Conservation (phyloP, 2,888 invertebrate species). For the Chrysolina americana region DNA sequence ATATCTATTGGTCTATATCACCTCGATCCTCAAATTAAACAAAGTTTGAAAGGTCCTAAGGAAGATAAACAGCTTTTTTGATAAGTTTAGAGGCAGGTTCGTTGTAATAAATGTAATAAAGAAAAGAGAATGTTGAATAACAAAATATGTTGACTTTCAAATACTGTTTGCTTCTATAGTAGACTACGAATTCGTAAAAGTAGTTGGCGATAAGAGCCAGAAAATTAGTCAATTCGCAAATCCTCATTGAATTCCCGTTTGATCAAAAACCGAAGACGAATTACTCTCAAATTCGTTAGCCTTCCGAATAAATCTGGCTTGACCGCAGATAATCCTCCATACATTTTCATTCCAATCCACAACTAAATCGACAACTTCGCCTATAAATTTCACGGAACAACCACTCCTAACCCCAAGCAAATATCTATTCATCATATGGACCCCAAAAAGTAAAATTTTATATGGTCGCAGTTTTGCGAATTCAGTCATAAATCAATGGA, state of each 20-base stretch:
- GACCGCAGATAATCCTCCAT: conserved; percentile 20
- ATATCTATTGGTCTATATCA: too few species aligned
- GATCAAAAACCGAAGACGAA: background rate
- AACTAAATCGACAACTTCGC: conserved; percentile 5
- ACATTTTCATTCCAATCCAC: conserved; percentile 14
- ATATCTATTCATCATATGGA: conserved; percentile 34
- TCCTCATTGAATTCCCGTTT: conserved; percentile 4
- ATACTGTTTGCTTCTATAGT: too few species aligned
- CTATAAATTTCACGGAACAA: conserved; percentile 9
- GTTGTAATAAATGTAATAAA: too few species aligned
- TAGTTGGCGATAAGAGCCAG: too few species aligned
- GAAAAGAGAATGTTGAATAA: too few species aligned
- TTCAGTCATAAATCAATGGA: conserved; percentile 40
- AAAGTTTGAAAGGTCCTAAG: too few species aligned
- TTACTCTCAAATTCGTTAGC: conserved; percentile 9
- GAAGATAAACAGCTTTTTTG: too few species aligned
- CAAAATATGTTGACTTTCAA: too few species aligned
- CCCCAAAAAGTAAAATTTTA: conserved; percentile 38
- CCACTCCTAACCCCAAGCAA: conserved; percentile 7
- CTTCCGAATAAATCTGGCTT: conserved; percentile 11
- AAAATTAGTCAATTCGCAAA: background rate
- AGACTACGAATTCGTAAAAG: too few species aligned
- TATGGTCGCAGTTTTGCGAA: conserved; percentile 32
- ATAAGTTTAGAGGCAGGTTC: too few species aligned
- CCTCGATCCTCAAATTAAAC: too few species aligned